Conservation (phyloP, 2,888 invertebrate genomes). For the Acrocera orbiculus region DNA sequence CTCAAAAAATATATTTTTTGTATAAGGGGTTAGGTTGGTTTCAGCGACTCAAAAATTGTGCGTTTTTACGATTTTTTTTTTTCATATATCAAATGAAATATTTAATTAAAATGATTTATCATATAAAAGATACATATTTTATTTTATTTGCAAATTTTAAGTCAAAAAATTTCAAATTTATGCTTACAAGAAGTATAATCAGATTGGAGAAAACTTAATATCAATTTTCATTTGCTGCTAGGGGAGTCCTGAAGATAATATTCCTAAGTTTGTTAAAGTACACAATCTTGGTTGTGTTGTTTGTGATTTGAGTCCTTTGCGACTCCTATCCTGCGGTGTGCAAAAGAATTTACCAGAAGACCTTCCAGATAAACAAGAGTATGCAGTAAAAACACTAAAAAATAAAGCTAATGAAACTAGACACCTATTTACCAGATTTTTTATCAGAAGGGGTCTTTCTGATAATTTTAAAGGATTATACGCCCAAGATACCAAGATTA, state of each 20-base stretch:
- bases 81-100: no score
- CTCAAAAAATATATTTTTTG: no score
- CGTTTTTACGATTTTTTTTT: no score
- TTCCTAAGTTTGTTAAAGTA: conserved; percentile 50
- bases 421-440: conserved; percentile 60
- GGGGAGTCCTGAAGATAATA: conserved; percentile 43
- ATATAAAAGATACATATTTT: no score
- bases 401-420: conserved; percentile 64
- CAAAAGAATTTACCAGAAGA: conserved; percentile 45
- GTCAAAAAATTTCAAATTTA: conserved; percentile 68
- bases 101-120: no score
- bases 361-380: conserved; percentile 72
- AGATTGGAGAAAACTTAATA: conserved; percentile 52
- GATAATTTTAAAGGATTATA: conserved; percentile 75
- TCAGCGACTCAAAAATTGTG: no score
- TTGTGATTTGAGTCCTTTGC: conserved; percentile 68
- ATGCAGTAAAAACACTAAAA: conserved; percentile 72
- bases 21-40: no score
- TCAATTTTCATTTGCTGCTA: conserved; percentile 59
- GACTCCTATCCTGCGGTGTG: conserved; percentile 46
- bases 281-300: conserved; percentile 64
- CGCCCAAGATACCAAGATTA: conserved; percentile 64
- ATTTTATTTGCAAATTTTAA: no score
- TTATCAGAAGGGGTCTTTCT: conserved; percentile 67
- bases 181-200: conserved; percentile 54